Evolutionary conservation across 2,888 invertebrate genomes (phyloP).

Genomic region (Trichacis sp.): DNA sequence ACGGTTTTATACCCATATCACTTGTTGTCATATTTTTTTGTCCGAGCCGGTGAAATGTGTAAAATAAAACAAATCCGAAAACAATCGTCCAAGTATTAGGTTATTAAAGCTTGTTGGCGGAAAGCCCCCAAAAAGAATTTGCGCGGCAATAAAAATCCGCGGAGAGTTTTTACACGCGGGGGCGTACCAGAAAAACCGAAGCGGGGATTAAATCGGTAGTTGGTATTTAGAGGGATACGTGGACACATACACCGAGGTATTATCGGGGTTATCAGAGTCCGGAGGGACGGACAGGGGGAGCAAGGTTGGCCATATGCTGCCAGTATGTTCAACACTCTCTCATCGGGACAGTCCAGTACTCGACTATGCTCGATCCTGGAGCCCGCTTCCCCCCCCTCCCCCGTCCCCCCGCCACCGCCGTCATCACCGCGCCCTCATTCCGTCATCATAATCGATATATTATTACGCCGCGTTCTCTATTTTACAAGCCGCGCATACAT

Average conservation of each 20-base stretch:
- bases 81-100: not conserved
- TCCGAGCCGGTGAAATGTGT: not conserved
- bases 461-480: conserved; percentile 56
- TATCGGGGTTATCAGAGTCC: conserved; percentile 57
- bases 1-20: too few relatives aligned
- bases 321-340: conserved; percentile 62
- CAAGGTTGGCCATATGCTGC: conserved; percentile 57
- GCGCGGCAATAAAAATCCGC: conserved; percentile 1
- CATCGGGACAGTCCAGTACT: conserved; percentile 57
- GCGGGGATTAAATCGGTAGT: conserved; percentile 45
- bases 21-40: too few relatives aligned
- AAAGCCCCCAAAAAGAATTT: conserved; percentile 13
- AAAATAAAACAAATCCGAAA: not conserved
- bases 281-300: conserved; percentile 22
- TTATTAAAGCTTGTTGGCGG: not conserved
- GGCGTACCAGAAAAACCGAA: conserved; percentile 32
- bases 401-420: conserved; percentile 14
- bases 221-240: conserved; percentile 51
- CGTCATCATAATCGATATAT: conserved; percentile 65
- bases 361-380: conserved; percentile 40
- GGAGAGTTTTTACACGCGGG: conserved; percentile 1
- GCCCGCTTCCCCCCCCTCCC: conserved; percentile 28
- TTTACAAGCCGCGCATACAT: conserved; percentile 45
- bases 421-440: conserved; percentile 44
- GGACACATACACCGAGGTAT: conserved; percentile 47